These are phyloP conservation scores for Temnopleurus reevesii DNA, from an alignment of 53 echinoderm and acorn worm species.

Conservation along the genomic window DNA sequence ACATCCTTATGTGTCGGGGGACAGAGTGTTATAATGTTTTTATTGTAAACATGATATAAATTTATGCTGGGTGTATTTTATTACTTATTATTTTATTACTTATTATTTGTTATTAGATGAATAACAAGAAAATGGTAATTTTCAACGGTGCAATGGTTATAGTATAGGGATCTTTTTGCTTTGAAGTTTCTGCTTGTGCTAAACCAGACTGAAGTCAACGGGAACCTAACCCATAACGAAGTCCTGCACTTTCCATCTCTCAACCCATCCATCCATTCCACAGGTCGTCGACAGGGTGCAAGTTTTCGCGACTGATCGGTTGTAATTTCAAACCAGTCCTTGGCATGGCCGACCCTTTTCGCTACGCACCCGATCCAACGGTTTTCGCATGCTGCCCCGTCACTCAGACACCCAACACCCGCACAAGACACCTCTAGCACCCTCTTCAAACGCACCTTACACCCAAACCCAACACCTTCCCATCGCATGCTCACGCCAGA, in stretches of 20 bases:
- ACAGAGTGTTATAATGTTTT: too few species aligned
- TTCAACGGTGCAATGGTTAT: too few species aligned
- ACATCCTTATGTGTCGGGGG: too few species aligned
- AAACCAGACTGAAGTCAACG: neutral
- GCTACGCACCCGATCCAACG: neutral
- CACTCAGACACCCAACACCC: slow-evolving; percentile 14
- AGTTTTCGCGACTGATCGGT: neutral
- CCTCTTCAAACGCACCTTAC: slow-evolving; percentile 6
- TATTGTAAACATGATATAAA: too few species aligned
- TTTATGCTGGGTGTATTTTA: too few species aligned
- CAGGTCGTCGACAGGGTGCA: neutral
- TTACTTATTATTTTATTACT: too few species aligned
- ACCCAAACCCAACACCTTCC: slow-evolving; percentile 23
- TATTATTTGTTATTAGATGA: too few species aligned
- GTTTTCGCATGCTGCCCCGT: neutral
- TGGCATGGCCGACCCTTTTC: neutral
- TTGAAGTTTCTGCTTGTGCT: neutral
- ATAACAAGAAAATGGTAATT: too few species aligned
- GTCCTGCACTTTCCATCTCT: neutral
- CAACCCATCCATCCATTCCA: neutral
- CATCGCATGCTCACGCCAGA: neutral
- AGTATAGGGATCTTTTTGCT: neutral
- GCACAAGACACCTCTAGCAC: neutral
- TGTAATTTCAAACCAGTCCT: slow-evolving; percentile 1
- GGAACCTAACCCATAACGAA: neutral